A percentile compares a stretch with the other conserved stretches of the same genome.
These are phyloP conservation scores for Brachyalestes nurse DNA, from an alignment of 2,797 vertebrate genomes.

Conservation along the genomic window DNA sequence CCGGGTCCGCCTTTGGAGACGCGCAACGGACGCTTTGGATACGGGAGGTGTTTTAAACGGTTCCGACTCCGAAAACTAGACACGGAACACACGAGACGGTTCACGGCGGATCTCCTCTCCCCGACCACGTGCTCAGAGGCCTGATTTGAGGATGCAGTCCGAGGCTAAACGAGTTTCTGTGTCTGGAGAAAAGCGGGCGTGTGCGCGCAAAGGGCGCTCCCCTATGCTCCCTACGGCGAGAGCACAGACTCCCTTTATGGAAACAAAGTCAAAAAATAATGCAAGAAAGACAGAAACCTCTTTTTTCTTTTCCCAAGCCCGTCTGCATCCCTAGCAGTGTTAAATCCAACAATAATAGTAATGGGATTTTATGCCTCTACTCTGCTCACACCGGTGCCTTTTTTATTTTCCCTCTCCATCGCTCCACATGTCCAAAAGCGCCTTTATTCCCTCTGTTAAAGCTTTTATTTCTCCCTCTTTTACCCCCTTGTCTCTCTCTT, in stretches of 20 bases:
- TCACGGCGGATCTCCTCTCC: too few species aligned
- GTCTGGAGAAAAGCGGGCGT: not conserved
- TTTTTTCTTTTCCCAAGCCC: slow-evolving; percentile 67
- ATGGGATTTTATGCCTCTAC: slow-evolving; percentile 82
- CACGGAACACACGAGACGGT: not conserved
- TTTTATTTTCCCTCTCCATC: slow-evolving; percentile 73
- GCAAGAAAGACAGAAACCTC: slow-evolving; percentile 45
- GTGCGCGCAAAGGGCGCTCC: not conserved
- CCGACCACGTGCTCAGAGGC: not conserved
- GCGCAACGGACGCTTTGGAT: not conserved
- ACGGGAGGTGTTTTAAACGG: not conserved
- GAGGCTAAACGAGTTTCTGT: not conserved
- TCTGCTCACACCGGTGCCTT: slow-evolving; percentile 73
- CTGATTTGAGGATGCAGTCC: not conserved
- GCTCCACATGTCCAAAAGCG: slow-evolving; percentile 51
- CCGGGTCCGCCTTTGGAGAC: not conserved
- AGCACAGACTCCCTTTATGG: not conserved
- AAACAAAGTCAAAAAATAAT: slow-evolving; percentile 37
- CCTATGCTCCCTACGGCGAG: not conserved
- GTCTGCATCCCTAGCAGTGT: slow-evolving; percentile 72
- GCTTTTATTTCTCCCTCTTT: slow-evolving; percentile 65
- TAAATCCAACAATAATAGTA: slow-evolving; percentile 75
- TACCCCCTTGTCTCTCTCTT: slow-evolving; percentile 66
- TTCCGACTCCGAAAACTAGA: not conserved
- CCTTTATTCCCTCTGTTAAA: slow-evolving; percentile 53